phyloP scores from a whole-genome alignment of 2,888 invertebrate species.

The Eudemis profundana region DNA sequence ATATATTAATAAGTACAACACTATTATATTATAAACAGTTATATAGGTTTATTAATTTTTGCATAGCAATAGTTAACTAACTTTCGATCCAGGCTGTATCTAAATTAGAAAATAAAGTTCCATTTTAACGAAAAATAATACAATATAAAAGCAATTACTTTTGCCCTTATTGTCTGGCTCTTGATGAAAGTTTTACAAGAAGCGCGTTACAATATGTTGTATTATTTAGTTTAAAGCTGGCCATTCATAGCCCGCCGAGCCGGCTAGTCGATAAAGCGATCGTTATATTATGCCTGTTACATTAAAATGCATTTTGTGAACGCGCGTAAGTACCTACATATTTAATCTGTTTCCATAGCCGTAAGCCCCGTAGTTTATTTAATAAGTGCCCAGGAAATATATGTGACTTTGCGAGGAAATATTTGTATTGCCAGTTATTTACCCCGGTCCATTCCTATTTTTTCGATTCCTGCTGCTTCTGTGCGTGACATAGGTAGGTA shows the following conservation, averaged over 20 bases:
- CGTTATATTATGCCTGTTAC: too few relatives aligned
- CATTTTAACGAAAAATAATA: conserved; percentile 1
- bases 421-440: too few relatives aligned
- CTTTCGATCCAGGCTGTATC: background rate
- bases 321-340: too few relatives aligned
- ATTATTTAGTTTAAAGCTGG: conserved; percentile 21
- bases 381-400: too few relatives aligned
- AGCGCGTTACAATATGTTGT: conserved; percentile 12
- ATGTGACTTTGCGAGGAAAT: too few relatives aligned
- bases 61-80: background rate
- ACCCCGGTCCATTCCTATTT: too few relatives aligned
- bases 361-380: too few relatives aligned
- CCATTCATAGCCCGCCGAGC: conserved; percentile 1
- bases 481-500: too few relatives aligned
- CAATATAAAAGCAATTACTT: conserved; percentile 34
- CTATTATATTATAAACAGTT: background rate
- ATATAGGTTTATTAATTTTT: background rate
- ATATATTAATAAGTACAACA: background rate
- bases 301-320: too few relatives aligned
- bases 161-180: conserved; percentile 26
- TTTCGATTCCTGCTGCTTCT: too few relatives aligned
- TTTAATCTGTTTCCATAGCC: too few relatives aligned
- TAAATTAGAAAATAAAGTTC: conserved; percentile 2
- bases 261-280: background rate
- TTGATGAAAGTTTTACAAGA: conserved; percentile 32